Conservation (phyloP, 2,113 vertebrate genomes). For the Malaclemys terrapin region DNA sequence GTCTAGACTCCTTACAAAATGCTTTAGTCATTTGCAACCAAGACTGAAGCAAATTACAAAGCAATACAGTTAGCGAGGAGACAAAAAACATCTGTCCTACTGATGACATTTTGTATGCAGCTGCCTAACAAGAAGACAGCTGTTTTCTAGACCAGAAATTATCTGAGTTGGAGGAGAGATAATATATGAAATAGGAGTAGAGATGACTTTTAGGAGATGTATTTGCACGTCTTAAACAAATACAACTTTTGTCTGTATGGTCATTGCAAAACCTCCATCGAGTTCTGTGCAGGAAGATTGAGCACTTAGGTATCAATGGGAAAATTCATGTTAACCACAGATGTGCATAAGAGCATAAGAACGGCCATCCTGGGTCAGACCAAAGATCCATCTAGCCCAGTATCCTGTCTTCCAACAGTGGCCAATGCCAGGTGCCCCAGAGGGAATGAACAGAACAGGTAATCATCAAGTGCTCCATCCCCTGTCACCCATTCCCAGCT, state of each 20-base stretch:
- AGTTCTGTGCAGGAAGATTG: neutral
- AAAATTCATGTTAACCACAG: neutral
- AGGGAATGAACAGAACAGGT: too few species aligned
- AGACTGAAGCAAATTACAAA: constrained; percentile 46
- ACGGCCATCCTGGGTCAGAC: too few species aligned
- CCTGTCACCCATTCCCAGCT: too few species aligned
- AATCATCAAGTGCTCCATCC: too few species aligned
- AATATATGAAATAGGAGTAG: neutral
- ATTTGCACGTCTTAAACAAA: neutral
- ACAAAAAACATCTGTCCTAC: neutral
- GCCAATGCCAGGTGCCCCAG: too few species aligned
- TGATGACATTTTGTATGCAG: neutral
- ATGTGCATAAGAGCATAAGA: neutral
- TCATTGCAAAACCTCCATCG: neutral
- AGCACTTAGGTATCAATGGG: neutral
- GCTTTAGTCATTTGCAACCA: constrained; percentile 64
- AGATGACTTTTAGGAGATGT: constrained; percentile 21
- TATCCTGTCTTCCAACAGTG: too few species aligned
- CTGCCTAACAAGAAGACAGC: constrained; percentile 38
- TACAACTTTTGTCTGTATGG: neutral
- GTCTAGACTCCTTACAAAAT: constrained; percentile 53
- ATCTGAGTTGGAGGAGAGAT: constrained; percentile 19
- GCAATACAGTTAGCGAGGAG: constrained; percentile 10
- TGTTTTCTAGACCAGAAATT: neutral
- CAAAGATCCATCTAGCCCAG: too few species aligned